Base-by-base conservation (phyloP, 2,113 vertebrate genomes). In the Rhegmatorhina hoffmannsi region DNA sequence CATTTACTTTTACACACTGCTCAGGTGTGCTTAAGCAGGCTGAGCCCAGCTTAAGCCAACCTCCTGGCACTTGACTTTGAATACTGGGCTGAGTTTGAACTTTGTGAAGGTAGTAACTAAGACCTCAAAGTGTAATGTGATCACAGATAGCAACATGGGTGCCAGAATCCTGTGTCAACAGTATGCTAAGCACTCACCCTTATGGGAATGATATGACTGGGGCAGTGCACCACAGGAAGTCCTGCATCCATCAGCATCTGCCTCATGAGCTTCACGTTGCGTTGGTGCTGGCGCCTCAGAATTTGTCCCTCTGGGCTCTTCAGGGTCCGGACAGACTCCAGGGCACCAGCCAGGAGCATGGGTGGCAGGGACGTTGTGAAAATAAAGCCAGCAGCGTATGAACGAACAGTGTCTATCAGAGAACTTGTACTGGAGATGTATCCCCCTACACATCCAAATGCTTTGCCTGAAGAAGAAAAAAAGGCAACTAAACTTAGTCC, bases 301-400 rank as follows among this genome's bases (percentile, higher is more conserved):
- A 74, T 13, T 19, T 97, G 98, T 0, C 99, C 99, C 79, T 99
- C 99, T 0, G 98, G 91, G 0, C 98, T 97, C 97, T 99, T 99
- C 13, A 99, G 98, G 23, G 98, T 93, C 68, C 98, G 98, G 88
- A 99, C 98, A 0, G 99, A 99, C 92, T 99, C 98, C 18, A 98
- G 96, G 2, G 99, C 99, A 6, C 99, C 99, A 0, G 99, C 98
- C 28, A 99, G 95, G 79, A 99, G 98, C 99, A 99, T 99, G 25
- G 99, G 99, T 0, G 99, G 99, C 96, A 99, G 96, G 7, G 99
- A 99, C 0, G 99, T 99, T 77, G 99, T 99, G 97, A 99, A 99
- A 84, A 99, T 99, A 76, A 99, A 99, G 46, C 99, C 99, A 1
- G 99, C 99, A 0, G 99, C 99, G 0, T 99, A 99, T 0, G 99